Percentiles rank a stretch among this genome's conserved stretches.
Evolutionary conservation across 2,113 vertebrate genomes (phyloP).

Genomic region (Chinchilla lanigera): DNA sequence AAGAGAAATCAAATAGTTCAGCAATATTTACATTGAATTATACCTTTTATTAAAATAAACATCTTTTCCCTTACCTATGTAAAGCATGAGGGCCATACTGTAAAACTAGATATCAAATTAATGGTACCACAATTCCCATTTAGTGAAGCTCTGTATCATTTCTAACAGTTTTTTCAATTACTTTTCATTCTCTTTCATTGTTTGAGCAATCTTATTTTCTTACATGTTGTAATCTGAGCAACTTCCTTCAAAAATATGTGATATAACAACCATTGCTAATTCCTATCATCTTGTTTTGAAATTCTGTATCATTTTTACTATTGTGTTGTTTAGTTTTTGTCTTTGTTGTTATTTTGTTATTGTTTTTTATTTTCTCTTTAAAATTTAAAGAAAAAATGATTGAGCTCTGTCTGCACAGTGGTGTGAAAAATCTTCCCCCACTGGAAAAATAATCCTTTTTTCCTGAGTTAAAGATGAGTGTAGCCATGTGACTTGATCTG

Average conservation of each 20-base stretch:
- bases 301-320: no score
- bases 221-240: no score
- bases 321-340: no score
- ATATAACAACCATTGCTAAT: no score
- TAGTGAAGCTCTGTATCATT: no score
- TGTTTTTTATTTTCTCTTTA: no score
- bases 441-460: neutral
- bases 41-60: neutral
- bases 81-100: neutral
- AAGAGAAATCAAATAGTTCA: neutral
- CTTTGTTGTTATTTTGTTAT: no score
- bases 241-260: no score
- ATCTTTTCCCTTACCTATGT: neutral
- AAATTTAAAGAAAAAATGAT: no score
- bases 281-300: no score
- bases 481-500: neutral
- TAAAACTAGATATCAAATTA: neutral
- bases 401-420: neutral
- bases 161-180: neutral
- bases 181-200: neutral
- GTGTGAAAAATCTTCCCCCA: neutral
- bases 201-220: no score
- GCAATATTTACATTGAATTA: neutral
- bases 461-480: neutral
- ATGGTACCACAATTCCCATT: neutral